phyloP scores from a whole-genome alignment of 2,797 vertebrate genomes.

The Centroberyx gerrardi region DNA sequence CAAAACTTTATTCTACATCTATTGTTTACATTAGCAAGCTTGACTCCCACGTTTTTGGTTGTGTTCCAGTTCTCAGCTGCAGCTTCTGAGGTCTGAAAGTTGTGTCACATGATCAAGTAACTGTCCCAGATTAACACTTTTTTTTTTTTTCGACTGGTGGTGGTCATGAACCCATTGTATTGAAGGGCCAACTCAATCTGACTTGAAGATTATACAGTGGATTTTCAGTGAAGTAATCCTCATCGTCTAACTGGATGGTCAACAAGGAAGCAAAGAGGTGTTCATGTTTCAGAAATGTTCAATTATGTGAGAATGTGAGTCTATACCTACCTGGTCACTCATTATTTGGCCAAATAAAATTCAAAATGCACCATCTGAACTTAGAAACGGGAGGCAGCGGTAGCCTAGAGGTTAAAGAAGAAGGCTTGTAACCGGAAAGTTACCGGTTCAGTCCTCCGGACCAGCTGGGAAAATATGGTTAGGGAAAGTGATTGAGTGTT shows the following conservation, averaged over 20 bases:
- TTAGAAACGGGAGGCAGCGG: neutral
- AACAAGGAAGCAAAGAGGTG: neutral
- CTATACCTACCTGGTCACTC: neutral
- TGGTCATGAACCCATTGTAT: neutral
- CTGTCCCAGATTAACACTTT: neutral
- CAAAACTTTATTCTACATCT: neutral
- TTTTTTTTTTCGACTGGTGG: neutral
- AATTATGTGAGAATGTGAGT: too few species aligned
- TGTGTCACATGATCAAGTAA: neutral
- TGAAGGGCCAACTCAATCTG: neutral
- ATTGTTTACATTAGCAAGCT: neutral
- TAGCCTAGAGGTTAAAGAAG: conserved; percentile 13
- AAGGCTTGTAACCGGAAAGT: neutral
- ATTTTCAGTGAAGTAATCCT: neutral
- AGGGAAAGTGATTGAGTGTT: conserved; percentile 27
- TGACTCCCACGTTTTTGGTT: neutral
- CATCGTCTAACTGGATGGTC: neutral
- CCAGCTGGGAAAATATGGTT: too few species aligned
- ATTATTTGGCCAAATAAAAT: neutral
- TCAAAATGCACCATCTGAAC: neutral
- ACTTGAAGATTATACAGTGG: neutral
- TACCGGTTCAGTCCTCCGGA: too few species aligned
- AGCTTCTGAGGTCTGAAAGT: neutral
- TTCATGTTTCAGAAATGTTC: neutral
- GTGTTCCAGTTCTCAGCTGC: neutral